Percentiles rank a stretch among this genome's conserved stretches.
phyloP scores from a whole-genome alignment of 2,888 invertebrate genomes.

The Nomada hirtipes region DNA sequence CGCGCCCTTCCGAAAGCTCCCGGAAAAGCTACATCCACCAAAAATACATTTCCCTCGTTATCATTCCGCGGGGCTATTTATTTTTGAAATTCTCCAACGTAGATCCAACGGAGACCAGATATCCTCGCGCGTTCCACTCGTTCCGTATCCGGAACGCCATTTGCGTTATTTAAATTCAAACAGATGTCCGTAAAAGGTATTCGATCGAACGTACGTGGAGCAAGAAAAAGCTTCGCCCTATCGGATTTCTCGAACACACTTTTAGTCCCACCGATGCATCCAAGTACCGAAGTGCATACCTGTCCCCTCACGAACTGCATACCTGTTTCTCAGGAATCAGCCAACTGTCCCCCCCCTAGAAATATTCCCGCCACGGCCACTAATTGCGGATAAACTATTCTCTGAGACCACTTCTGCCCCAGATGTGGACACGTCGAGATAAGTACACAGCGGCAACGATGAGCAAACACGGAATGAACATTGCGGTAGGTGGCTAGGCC shows the following conservation, averaged over 20 bases:
- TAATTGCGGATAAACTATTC: slow-evolving; percentile 56
- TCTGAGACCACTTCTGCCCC: slow-evolving; percentile 29
- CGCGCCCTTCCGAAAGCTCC: neutral
- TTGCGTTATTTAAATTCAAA: slow-evolving; percentile 36
- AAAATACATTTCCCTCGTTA: slow-evolving; percentile 31
- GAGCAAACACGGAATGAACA: slow-evolving; percentile 56
- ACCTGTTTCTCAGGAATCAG: neutral
- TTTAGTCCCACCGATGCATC: neutral
- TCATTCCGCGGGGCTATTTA: slow-evolving; percentile 24
- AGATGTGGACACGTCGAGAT: slow-evolving; percentile 34
- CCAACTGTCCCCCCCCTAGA: slow-evolving; percentile 4
- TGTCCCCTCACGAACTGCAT: too few species aligned
- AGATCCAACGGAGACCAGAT: neutral
- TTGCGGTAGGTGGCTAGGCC: slow-evolving; percentile 27
- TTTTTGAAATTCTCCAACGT: slow-evolving; percentile 22
- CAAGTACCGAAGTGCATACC: too few species aligned
- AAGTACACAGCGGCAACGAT: slow-evolving; percentile 49
- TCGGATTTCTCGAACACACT: slow-evolving; percentile 1
- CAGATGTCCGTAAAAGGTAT: slow-evolving; percentile 18
- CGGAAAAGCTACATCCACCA: neutral
- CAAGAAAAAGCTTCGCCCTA: slow-evolving; percentile 8
- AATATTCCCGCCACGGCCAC: slow-evolving; percentile 45
- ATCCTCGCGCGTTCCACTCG: neutral
- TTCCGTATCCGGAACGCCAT: too few species aligned
- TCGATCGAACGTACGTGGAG: slow-evolving; percentile 2